Evolutionary conservation across 2,888 invertebrate species (phyloP).

Genomic region (Toxonevra muliebris): DNA sequence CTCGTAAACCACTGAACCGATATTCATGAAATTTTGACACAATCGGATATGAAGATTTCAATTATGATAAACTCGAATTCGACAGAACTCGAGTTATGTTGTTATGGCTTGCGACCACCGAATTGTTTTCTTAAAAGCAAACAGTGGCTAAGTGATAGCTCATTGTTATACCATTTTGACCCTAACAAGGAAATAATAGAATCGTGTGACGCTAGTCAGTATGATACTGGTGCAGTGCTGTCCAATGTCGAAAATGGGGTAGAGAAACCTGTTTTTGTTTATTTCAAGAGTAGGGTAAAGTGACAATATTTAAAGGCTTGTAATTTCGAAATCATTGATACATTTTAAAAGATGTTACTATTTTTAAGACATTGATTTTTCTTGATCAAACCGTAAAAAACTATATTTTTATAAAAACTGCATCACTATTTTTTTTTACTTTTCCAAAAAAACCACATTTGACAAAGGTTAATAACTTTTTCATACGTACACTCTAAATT

Average conservation of each 20-base stretch:
- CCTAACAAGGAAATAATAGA: conserved; percentile 23
- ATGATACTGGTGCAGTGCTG: conserved; percentile 28
- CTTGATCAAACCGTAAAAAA: too few relatives aligned
- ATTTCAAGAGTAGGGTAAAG: conserved; percentile 23
- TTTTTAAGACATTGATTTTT: too few relatives aligned
- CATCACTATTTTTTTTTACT: too few relatives aligned
- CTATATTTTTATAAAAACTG: too few relatives aligned
- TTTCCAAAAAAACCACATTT: too few relatives aligned
- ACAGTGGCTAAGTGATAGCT: conserved; percentile 21
- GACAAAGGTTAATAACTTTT: too few relatives aligned
- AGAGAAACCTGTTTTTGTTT: conserved; percentile 31
- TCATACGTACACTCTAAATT: too few relatives aligned
- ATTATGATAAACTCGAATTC: conserved; percentile 27
- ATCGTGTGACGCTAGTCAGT: conserved; percentile 28
- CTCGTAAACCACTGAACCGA: too few relatives aligned
- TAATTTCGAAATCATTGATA: too few relatives aligned
- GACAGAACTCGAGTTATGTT: conserved; percentile 21
- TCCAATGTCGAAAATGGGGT: conserved; percentile 24
- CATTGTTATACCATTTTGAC: conserved; percentile 24
- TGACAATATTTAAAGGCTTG: too few relatives aligned
- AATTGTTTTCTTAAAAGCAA: conserved; percentile 31
- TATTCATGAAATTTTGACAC: conserved; percentile 33
- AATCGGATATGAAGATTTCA: conserved; percentile 29
- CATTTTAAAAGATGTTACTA: too few relatives aligned
- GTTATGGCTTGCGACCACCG: conserved; percentile 25